Base-by-base conservation (phyloP, 2,113 vertebrate genomes). In the Dipodomys spectabilis region DNA sequence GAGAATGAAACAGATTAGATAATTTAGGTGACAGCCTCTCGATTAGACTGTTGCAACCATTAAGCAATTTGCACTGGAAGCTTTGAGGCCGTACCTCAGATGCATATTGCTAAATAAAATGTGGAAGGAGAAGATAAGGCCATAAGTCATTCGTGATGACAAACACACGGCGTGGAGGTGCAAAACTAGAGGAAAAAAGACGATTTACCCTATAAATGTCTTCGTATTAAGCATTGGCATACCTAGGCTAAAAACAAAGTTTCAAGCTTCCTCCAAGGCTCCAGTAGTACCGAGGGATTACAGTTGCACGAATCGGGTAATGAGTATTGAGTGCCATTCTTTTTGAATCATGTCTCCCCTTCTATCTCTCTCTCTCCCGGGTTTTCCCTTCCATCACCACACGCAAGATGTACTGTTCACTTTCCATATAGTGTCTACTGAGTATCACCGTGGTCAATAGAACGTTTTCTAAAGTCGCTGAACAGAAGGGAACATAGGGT, bases 61-160 rank as follows among this genome's bases (percentile, higher is more conserved):
- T 82, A 64, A 93, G 78, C 85, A 90, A 85, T 86, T 64, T 90
- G 15, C 44, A 57, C 19, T 92, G 69, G 90, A 45, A 44, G 71
- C 57, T 67, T 3, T 62, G 22, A 92, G 74, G 23, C 25, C 86
- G 57, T 10, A 12, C 32, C 15, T 39, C 44, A 83, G 87, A 74
- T 49, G 4, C 8, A 75, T 74, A 75, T 73, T 82, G 25, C 20
- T 79, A 72, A 72, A 65, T 60, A 89, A n/a, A 82, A 75, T 86
- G 22, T 80, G 13, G 13, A 86, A 96, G 82, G n/a, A n/a, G n/a
- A 11, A 57, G 53, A 71, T 85, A 30, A 77, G 82, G 64, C 80
- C 74, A 0, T 44, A 78, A 62, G 30, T 84, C 27, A 19, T 62
- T 91, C 32, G 8, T 80, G 44, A 83, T 65, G 45, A 13, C 39